Evolutionary conservation across 2,113 vertebrate species (phyloP).

Genomic region (Bostrychus sinensis): DNA sequence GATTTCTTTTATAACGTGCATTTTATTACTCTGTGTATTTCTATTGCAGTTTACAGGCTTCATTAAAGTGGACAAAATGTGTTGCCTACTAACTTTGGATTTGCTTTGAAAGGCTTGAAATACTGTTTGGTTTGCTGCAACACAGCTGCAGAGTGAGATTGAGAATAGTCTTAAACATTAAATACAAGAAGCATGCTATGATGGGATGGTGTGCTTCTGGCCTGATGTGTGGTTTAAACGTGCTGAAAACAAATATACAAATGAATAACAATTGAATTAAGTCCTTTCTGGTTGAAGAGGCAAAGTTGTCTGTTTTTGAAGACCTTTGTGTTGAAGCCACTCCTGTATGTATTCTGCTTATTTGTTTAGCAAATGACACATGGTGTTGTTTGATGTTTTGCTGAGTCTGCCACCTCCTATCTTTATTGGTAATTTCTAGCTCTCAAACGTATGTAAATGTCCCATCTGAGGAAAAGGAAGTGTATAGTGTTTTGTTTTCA

Average conservation of each 20-base stretch:
- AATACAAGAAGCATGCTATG: not conserved
- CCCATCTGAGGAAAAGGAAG: too few species aligned
- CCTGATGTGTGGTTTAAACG: not conserved
- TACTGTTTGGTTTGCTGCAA: slow-evolving; percentile 1
- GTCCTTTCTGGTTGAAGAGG: not conserved
- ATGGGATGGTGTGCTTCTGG: not conserved
- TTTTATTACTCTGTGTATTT: slow-evolving; percentile 16
- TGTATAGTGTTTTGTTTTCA: not conserved
- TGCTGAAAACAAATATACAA: too few species aligned
- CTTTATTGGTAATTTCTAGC: too few species aligned
- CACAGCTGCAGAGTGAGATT: not conserved
- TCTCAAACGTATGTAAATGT: not conserved
- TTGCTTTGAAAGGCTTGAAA: not conserved
- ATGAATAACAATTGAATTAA: too few species aligned
- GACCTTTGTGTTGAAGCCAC: not conserved
- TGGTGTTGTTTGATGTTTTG: too few species aligned
- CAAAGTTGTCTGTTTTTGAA: not conserved
- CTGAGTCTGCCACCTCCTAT: too few species aligned
- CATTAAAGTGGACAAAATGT: slow-evolving; percentile 7
- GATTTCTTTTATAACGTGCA: not conserved
- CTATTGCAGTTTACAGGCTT: slow-evolving; percentile 5
- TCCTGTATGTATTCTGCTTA: too few species aligned
- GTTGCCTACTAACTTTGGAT: not conserved
- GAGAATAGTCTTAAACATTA: not conserved
- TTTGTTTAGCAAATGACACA: not conserved